Evolutionary conservation across 2,888 invertebrate species (phyloP), one percentile per base, ranked within the genome.

Genomic region (Trisateles emortualis): DNA sequence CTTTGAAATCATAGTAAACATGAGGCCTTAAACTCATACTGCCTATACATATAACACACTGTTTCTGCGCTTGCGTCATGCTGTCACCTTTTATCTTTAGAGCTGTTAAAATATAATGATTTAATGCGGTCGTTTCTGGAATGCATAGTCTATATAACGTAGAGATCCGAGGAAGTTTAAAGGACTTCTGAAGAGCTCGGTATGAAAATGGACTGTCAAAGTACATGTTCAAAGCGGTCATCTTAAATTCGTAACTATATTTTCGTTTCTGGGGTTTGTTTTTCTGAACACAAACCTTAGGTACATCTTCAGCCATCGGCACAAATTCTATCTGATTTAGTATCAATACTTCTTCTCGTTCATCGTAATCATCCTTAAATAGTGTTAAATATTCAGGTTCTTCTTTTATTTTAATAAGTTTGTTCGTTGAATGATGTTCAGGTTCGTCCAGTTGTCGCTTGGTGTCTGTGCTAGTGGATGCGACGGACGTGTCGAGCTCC

Each of bases 1-100:
- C 43, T 3, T 44, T 41, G 4, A 43, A 43, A 39, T 74, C 56
- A 26, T 74, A 74, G 30, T 54, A 47, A 3, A 74, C 48, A 14
- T 56, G 33, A 9, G 54, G 52, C 30, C 51, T 64, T 1, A 65
- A 13, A 1, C 35, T 32, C 9, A 61, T 26, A 10, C 55, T 40
- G 3, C 59, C 58, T 10, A 74, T 26, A 24, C 72, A 54, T 8
- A 74, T 39, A 2, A 66, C 59, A 22, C 69, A 69, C 41, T 68
- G 57, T 46, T 57, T 72, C 36, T 73, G 61, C 8, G 32, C 43
- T 3, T 39, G 40, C 3, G 52, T 45, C 73, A 74, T 72, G 3
- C 6, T 19, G 2, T 59, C 49, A 17, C 66, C 59, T 47, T 65
- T 69, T 1, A 59, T 19, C 42, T 61, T 50, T 48, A 66, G 44